These are phyloP conservation scores for Lepus timidus DNA, from an alignment of 2,113 vertebrate genomes.

Conservation along the genomic window DNA sequence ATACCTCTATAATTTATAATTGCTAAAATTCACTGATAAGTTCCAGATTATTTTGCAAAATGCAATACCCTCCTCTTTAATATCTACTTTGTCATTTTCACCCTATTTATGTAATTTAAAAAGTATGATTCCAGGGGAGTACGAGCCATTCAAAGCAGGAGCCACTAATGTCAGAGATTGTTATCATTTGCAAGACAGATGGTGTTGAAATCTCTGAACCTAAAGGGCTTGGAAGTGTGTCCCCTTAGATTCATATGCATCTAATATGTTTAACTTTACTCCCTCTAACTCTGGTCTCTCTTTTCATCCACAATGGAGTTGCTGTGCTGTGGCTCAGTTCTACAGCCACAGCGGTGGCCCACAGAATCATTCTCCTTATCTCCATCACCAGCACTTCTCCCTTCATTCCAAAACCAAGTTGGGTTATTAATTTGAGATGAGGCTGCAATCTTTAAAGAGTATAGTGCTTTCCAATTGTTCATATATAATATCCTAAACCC, in stretches of 20 bases:
- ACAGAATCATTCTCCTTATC: conserved; percentile 57
- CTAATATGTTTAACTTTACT: conserved; percentile 74
- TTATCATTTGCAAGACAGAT: conserved; percentile 58
- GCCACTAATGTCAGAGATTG: conserved; percentile 63
- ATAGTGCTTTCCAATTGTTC: conserved; percentile 76
- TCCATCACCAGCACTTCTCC: not conserved
- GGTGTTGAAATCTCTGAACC: conserved; percentile 67
- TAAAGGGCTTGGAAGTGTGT: conserved; percentile 63
- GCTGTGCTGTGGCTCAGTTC: conserved; percentile 65
- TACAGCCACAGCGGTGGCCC: not conserved
- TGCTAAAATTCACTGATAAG: conserved; percentile 77
- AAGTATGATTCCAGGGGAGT: conserved; percentile 62
- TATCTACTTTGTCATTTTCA: conserved; percentile 80
- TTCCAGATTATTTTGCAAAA: conserved; percentile 81
- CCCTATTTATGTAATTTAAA: conserved; percentile 73
- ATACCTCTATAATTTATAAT: conserved; percentile 85
- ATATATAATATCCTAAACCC: conserved; percentile 71
- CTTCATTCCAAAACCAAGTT: conserved; percentile 60
- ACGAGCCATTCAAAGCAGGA: conserved; percentile 70
- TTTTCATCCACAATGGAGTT: conserved; percentile 64
- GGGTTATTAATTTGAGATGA: conserved; percentile 76
- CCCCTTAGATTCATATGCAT: conserved; percentile 73
- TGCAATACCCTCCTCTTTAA: conserved; percentile 76
- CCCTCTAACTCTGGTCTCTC: conserved; percentile 75
- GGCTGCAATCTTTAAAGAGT: conserved; percentile 78